phyloP scores from a whole-genome alignment of 1,140 invertebrate species.

The Psilanteris sp. region DNA sequence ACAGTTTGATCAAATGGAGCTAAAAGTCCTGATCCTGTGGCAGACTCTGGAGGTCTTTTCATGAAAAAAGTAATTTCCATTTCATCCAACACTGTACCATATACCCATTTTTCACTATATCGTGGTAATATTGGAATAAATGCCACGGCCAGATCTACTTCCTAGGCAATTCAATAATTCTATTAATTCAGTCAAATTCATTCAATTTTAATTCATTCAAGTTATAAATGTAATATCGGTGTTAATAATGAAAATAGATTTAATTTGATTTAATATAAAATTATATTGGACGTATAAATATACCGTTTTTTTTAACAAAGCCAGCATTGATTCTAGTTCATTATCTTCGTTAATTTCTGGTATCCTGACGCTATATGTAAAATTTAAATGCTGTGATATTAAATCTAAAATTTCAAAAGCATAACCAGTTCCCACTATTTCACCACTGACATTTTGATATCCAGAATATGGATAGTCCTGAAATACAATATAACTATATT shows the following conservation, averaged over 20 bases:
- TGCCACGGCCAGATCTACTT: conserved; percentile 87
- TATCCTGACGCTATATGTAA: conserved; percentile 84
- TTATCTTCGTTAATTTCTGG: conserved; percentile 82
- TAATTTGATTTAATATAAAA: conserved; percentile 1
- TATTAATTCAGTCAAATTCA: no score
- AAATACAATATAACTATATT: no score
- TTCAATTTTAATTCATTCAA: no score
- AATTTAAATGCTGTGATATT: conserved; percentile 84
- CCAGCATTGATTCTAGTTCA: conserved; percentile 78
- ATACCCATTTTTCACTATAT: conserved; percentile 81
- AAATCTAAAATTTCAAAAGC: conserved; percentile 87
- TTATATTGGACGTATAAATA: conserved; percentile 41
- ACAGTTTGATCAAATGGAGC: conserved; percentile 89
- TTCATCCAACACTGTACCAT: conserved; percentile 85
- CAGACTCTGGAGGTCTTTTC: conserved; percentile 88
- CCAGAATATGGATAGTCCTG: conserved; percentile 75
- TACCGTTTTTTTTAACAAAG: conserved; percentile 82
- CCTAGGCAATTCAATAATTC: conserved; percentile 75
- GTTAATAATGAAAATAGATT: neutral
- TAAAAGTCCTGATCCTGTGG: conserved; percentile 89
- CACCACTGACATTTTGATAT: conserved; percentile 80
- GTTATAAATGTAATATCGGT: conserved; percentile 38
- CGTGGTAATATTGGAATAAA: conserved; percentile 86
- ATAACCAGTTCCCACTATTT: conserved; percentile 82
- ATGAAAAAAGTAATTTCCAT: conserved; percentile 88